phyloP scores from a whole-genome alignment of 2,888 invertebrate species.

The Cryptophagus acutangulus region DNA sequence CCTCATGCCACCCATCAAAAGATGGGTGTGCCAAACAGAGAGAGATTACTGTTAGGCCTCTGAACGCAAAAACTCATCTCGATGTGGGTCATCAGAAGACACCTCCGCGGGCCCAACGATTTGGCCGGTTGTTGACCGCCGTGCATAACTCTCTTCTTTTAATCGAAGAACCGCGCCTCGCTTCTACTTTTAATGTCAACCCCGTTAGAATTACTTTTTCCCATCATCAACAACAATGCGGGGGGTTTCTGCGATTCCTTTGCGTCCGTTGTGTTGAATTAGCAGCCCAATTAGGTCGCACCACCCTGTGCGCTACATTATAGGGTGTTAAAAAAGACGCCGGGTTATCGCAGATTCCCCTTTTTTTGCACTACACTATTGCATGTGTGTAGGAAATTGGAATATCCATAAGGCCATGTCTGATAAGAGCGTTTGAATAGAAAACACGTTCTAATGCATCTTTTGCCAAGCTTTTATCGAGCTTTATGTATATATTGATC shows the following conservation, averaged over 20 bases:
- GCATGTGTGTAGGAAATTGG: constrained; percentile 40
- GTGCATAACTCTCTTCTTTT: constrained; percentile 37
- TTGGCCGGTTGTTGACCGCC: constrained; percentile 47
- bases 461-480: too few species aligned
- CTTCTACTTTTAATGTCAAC: too few species aligned
- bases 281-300: not conserved
- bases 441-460: too few species aligned
- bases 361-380: constrained; percentile 24
- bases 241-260: too few species aligned
- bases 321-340: not conserved
- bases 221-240: too few species aligned
- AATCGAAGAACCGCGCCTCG: constrained; percentile 37
- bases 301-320: not conserved
- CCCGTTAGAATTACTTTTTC: too few species aligned
- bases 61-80: constrained; percentile 35
- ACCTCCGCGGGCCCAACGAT: constrained; percentile 39
- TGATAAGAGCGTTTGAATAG: constrained; percentile 37
- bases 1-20: not conserved
- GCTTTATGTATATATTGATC: too few species aligned
- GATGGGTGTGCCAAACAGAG: not conserved
- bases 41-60: constrained; percentile 39
- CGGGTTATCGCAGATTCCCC: constrained; percentile 15
- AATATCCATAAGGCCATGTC: constrained; percentile 41
- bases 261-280: not conserved
- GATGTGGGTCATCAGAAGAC: constrained; percentile 41